A percentile compares a stretch with the other conserved stretches of the same genome.
phyloP scores from a whole-genome alignment of 1,140 invertebrate species.

The Micrasema longulum region DNA sequence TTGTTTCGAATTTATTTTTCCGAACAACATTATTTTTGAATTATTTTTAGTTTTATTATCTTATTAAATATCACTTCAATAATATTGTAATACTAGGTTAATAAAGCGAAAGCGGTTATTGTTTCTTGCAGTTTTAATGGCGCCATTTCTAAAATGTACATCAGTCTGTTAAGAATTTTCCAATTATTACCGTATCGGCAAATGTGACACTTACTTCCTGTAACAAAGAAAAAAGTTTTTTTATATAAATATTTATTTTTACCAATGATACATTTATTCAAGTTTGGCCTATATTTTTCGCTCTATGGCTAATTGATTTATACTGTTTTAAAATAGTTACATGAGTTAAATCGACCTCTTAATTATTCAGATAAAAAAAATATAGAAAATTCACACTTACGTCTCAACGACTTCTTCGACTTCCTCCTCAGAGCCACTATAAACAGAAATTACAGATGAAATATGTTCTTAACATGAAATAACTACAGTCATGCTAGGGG shows the following conservation, averaged over 20 bases:
- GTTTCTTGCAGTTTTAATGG: conserved; percentile 37
- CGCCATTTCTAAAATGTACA: conserved; percentile 40
- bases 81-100: conserved; percentile 24
- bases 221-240: conserved; percentile 69
- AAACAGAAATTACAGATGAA: conserved; percentile 48
- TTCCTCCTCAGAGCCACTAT: conserved; percentile 73
- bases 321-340: background rate
- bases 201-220: conserved; percentile 72
- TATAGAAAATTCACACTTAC: too few relatives aligned
- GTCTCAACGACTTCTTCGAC: conserved; percentile 76
- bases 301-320: background rate
- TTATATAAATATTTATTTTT: background rate
- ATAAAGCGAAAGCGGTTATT: conserved; percentile 43
- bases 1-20: conserved; percentile 3
- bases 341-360: too few relatives aligned
- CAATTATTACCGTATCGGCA: conserved; percentile 56
- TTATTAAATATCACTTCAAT: conserved; percentile 16
- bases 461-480: conserved; percentile 15
- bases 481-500: conserved; percentile 16
- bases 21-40: background rate
- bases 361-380: too few relatives aligned
- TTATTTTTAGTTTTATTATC: conserved; percentile 5
- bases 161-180: conserved; percentile 48
- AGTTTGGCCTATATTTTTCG: background rate
- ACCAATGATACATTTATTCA: background rate